phyloP scores from a whole-genome alignment of 2,797 vertebrate genomes.

The Lemur catta region DNA sequence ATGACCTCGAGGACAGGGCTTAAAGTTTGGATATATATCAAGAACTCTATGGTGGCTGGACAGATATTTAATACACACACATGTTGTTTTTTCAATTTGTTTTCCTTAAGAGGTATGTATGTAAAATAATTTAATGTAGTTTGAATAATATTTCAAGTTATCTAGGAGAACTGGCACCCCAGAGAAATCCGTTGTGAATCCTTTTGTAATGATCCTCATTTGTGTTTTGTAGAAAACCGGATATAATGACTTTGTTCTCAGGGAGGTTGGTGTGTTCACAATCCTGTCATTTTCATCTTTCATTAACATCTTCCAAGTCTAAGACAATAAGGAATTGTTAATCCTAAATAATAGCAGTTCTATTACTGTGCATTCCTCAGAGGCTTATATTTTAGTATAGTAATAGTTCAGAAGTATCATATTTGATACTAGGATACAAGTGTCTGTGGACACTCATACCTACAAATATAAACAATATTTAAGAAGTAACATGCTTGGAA shows the following conservation, averaged over 20 bases:
- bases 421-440: not conserved
- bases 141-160: slow-evolving; percentile 42
- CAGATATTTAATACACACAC: not conserved
- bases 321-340: not conserved
- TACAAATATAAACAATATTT: slow-evolving; percentile 30
- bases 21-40: not conserved
- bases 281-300: not conserved
- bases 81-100: not conserved
- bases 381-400: not conserved
- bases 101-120: not conserved
- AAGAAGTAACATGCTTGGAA: slow-evolving; percentile 24
- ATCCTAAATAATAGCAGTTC: not conserved
- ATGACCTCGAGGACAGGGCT: not conserved
- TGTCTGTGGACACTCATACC: not conserved
- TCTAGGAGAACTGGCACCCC: not conserved
- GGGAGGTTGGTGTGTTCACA: not conserved
- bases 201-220: slow-evolving; percentile 30
- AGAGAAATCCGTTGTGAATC: not conserved
- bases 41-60: not conserved
- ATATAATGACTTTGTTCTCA: not conserved
- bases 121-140: not conserved
- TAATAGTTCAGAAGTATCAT: not conserved
- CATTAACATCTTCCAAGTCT: not conserved
- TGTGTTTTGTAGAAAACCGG: slow-evolving; percentile 23
- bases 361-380: not conserved